These are phyloP conservation scores for Baronia brevicornis DNA, from an alignment of 2,888 invertebrate genomes.

Conservation along the genomic window DNA sequence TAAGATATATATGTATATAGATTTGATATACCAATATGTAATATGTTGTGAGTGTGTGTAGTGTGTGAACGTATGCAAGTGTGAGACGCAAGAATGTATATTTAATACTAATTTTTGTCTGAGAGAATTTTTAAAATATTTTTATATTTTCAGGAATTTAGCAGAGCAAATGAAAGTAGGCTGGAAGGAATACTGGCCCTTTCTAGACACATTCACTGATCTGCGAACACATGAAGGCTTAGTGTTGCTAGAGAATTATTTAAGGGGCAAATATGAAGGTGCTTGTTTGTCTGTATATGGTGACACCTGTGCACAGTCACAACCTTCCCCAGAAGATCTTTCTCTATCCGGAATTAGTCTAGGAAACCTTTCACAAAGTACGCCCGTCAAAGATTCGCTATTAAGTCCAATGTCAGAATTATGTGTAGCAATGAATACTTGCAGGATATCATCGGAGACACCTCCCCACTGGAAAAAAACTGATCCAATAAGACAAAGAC, in stretches of 20 bases:
- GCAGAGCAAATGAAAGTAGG: constrained; percentile 83
- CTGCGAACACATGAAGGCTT: constrained; percentile 85
- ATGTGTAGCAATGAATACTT: constrained; percentile 74
- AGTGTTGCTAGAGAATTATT: constrained; percentile 81
- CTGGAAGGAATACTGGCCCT: constrained; percentile 97
- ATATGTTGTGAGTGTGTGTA: no score
- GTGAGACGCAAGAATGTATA: no score
- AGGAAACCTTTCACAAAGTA: constrained; percentile 30
- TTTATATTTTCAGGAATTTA: constrained; percentile 66
- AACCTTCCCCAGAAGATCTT: constrained; percentile 40
- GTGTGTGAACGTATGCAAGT: no score
- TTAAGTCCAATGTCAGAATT: constrained; percentile 77
- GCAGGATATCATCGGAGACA: constrained; percentile 61
- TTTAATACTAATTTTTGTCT: no score
- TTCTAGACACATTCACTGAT: constrained; percentile 88
- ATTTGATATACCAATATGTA: no score
- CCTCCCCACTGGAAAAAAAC: constrained; percentile 48
- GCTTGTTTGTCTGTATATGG: constrained; percentile 54
- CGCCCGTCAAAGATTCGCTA: constrained; percentile 30
- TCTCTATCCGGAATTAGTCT: constrained; percentile 50
- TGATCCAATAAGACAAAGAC: constrained; percentile 46
- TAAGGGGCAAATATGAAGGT: constrained; percentile 74
- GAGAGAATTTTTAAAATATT: background rate
- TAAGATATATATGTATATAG: no score
- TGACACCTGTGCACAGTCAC: constrained; percentile 45